Percentiles rank a stretch among this genome's conserved stretches.
phyloP scores from a whole-genome alignment of 1,140 invertebrate genomes.

The Neelides sp. region DNA sequence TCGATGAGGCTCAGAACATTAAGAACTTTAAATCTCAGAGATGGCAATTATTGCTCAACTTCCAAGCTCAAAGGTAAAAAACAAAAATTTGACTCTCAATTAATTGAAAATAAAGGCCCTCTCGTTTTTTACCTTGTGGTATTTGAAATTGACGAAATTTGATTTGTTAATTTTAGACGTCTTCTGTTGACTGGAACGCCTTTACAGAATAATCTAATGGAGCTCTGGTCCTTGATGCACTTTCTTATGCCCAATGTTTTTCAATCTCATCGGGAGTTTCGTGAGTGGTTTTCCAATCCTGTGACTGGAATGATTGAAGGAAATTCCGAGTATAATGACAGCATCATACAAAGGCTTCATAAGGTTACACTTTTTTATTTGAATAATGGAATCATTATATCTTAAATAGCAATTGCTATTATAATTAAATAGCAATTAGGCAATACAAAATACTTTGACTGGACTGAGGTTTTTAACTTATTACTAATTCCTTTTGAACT shows the following conservation, averaged over 20 bases:
- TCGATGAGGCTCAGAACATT: conserved; percentile 99
- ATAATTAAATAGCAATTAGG: too few relatives aligned
- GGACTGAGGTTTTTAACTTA: neutral
- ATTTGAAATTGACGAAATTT: conserved; percentile 16
- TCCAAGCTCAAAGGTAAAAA: conserved; percentile 78
- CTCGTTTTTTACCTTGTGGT: neutral
- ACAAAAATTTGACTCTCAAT: neutral
- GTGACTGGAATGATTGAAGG: conserved; percentile 97
- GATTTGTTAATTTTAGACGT: conserved; percentile 46
- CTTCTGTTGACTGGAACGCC: conserved; percentile 94
- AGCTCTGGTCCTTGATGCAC: conserved; percentile 99
- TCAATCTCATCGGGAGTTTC: conserved; percentile 91
- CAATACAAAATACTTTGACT: neutral
- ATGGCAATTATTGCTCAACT: conserved; percentile 95
- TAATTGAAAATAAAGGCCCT: neutral
- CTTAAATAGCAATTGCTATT: neutral
- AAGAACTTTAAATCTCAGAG: conserved; percentile 99
- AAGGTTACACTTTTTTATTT: conserved; percentile 50
- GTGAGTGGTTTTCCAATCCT: conserved; percentile 98
- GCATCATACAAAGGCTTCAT: conserved; percentile 85
- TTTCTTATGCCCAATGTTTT: conserved; percentile 99
- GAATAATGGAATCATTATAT: neutral
- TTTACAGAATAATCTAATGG: conserved; percentile 97
- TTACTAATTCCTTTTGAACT: conserved; percentile 20
- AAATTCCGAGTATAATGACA: conserved; percentile 85